A percentile compares a stretch with the other conserved stretches of the same genome.
Evolutionary conservation across 2,113 vertebrate species (phyloP).

Genomic region (Antigone vipio): DNA sequence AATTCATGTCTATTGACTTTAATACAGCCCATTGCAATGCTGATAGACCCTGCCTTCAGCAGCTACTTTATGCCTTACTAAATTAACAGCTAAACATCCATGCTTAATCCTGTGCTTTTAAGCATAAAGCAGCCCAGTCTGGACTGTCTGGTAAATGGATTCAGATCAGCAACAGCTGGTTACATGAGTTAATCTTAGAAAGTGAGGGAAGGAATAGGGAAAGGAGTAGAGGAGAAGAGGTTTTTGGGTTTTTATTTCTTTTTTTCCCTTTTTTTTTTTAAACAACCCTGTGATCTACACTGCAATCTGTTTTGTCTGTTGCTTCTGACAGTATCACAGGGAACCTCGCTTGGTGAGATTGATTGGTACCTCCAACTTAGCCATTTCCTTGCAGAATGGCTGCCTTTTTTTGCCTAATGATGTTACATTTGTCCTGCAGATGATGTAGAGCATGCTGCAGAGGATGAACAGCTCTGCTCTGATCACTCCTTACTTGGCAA

Average conservation of each 20-base stretch:
- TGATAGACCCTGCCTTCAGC: neutral
- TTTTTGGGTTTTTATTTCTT: neutral
- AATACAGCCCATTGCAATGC: neutral
- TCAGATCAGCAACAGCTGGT: neutral
- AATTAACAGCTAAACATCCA: neutral
- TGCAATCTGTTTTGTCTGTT: slow-evolving; percentile 78
- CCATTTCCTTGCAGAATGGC: slow-evolving; percentile 88
- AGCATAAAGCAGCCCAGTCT: neutral
- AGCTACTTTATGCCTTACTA: neutral
- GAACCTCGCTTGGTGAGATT: slow-evolving; percentile 81
- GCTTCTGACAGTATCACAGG: slow-evolving; percentile 83
- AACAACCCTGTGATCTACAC: slow-evolving; percentile 36
- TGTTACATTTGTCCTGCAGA: slow-evolving; percentile 93
- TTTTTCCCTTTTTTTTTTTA: neutral
- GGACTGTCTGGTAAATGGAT: neutral
- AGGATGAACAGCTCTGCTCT: slow-evolving; percentile 81
- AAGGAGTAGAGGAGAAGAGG: neutral
- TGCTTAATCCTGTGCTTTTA: neutral
- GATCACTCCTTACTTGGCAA: slow-evolving; percentile 92
- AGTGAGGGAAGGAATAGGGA: neutral
- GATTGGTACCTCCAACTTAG: slow-evolving; percentile 87
- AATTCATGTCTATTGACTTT: neutral
- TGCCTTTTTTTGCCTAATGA: slow-evolving; percentile 88
- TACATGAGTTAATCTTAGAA: slow-evolving; percentile 7
- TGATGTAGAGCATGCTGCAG: slow-evolving; percentile 73